Conservation (phyloP, 2,797 vertebrate species). For the Xerus rutilus region DNA sequence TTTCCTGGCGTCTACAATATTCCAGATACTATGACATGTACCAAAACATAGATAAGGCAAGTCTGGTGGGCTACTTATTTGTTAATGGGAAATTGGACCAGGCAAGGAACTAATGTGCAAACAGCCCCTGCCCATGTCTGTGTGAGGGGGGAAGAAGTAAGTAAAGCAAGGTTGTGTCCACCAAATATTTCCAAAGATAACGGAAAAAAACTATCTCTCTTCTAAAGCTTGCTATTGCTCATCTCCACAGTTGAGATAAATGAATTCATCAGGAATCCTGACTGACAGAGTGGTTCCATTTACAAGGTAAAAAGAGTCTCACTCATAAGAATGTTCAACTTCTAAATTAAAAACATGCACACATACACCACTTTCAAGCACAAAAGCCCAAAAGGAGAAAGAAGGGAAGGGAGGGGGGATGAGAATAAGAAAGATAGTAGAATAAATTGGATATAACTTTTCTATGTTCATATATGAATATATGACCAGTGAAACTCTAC, state of each 20-base stretch:
- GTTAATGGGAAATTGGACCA: background rate
- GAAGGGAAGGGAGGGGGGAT: too few species aligned
- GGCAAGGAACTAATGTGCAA: background rate
- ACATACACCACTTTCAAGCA: background rate
- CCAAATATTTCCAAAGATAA: background rate
- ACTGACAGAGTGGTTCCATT: background rate
- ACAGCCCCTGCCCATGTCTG: accelerated
- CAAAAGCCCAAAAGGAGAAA: background rate
- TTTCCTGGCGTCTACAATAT: background rate
- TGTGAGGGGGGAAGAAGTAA: background rate
- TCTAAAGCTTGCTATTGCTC: background rate
- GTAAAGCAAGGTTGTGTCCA: background rate
- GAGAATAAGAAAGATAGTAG: too few species aligned
- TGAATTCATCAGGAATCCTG: conserved; percentile 17
- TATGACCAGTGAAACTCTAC: too few species aligned
- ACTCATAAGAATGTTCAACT: conserved; percentile 19
- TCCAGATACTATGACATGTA: background rate
- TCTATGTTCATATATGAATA: too few species aligned
- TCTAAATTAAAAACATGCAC: background rate
- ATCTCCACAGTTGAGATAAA: conserved; percentile 50
- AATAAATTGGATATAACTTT: too few species aligned
- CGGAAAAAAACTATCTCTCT: background rate
- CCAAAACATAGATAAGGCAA: background rate
- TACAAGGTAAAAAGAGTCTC: background rate
- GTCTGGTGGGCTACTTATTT: background rate